Percentiles rank a stretch among this genome's conserved stretches.
phyloP scores from a whole-genome alignment of 2,113 vertebrate species.

The Petaurus breviceps region DNA sequence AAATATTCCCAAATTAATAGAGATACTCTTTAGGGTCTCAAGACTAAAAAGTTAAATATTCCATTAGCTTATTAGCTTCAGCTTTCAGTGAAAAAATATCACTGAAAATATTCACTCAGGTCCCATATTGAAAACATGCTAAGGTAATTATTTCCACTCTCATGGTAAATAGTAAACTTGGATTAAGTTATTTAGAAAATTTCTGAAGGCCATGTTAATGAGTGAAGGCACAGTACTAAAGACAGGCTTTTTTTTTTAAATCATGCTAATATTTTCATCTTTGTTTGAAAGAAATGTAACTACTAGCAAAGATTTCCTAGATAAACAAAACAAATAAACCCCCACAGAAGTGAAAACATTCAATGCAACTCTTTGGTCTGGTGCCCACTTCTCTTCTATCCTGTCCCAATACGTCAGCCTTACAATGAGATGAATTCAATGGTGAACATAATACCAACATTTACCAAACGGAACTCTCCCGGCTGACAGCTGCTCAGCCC shows the following conservation, averaged over 20 bases:
- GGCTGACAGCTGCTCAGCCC: slow-evolving; percentile 29
- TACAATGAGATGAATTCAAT: slow-evolving; percentile 64
- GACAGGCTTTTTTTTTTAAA: slow-evolving; percentile 57
- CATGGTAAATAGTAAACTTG: slow-evolving; percentile 68
- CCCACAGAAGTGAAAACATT: slow-evolving; percentile 57
- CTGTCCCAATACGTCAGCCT: slow-evolving; percentile 44
- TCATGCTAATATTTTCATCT: slow-evolving; percentile 65
- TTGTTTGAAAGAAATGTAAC: slow-evolving; percentile 66
- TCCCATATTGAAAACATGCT: slow-evolving; percentile 70
- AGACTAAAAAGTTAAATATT: slow-evolving; percentile 72
- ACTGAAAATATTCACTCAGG: slow-evolving; percentile 68
- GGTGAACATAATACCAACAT: slow-evolving; percentile 55
- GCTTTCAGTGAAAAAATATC: slow-evolving; percentile 66
- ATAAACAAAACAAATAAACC: background rate
- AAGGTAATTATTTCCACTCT: slow-evolving; percentile 72
- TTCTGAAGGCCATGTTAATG: slow-evolving; percentile 65
- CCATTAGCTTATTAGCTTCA: background rate
- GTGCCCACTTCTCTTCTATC: slow-evolving; percentile 26
- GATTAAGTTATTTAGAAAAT: slow-evolving; percentile 65
- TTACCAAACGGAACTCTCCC: slow-evolving; percentile 55
- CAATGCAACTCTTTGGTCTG: slow-evolving; percentile 40
- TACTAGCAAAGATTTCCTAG: slow-evolving; percentile 61
- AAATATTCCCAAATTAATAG: background rate
- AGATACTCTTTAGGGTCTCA: background rate
- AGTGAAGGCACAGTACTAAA: slow-evolving; percentile 55